These are phyloP conservation scores for Trachythela sp. DNA, from an alignment of 64 coral and sea anemone genomes.

Conservation along the genomic window DNA sequence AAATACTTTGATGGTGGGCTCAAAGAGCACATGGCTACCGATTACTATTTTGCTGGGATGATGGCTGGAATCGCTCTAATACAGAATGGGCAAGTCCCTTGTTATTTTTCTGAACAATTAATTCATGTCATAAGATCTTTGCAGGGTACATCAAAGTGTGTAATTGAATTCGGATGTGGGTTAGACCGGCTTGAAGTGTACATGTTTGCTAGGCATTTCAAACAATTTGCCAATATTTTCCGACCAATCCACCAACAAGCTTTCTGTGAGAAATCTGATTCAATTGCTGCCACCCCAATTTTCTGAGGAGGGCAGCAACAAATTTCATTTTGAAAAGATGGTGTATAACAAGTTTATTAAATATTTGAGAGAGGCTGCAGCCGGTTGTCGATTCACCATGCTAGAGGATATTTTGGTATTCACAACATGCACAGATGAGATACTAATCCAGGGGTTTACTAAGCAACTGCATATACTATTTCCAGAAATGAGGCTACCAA, in stretches of 20 bases:
- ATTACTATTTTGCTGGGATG: slow-evolving; percentile 38
- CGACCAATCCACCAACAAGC: slow-evolving; percentile 2
- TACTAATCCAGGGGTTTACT: slow-evolving; percentile 40
- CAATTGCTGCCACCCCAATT: slow-evolving; percentile 31
- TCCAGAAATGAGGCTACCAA: background rate
- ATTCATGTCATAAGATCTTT: slow-evolving; percentile 36
- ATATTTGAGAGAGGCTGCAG: slow-evolving; percentile 24
- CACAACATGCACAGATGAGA: slow-evolving; percentile 63
- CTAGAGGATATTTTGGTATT: slow-evolving; percentile 51
- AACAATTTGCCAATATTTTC: slow-evolving; percentile 19
- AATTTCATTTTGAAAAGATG: background rate
- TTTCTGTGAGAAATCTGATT: background rate
- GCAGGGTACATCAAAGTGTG: slow-evolving; percentile 28
- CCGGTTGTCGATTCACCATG: slow-evolving; percentile 20
- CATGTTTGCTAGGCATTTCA: slow-evolving; percentile 22
- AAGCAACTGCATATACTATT: background rate
- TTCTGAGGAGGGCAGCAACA: slow-evolving; percentile 47
- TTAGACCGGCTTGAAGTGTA: slow-evolving; percentile 49
- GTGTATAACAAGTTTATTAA: slow-evolving; percentile 47
- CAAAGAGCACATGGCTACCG: slow-evolving; percentile 26
- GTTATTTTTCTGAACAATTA: slow-evolving; percentile 39
- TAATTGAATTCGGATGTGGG: slow-evolving; percentile 39
- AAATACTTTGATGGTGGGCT: slow-evolving; percentile 56
- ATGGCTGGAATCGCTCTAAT: slow-evolving; percentile 39
- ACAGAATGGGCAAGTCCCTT: slow-evolving; percentile 45